A percentile compares a stretch with the other conserved stretches of the same genome.
Evolutionary conservation across 2,888 invertebrate genomes (phyloP).

Genomic region (Dicyrtoma fusca): DNA sequence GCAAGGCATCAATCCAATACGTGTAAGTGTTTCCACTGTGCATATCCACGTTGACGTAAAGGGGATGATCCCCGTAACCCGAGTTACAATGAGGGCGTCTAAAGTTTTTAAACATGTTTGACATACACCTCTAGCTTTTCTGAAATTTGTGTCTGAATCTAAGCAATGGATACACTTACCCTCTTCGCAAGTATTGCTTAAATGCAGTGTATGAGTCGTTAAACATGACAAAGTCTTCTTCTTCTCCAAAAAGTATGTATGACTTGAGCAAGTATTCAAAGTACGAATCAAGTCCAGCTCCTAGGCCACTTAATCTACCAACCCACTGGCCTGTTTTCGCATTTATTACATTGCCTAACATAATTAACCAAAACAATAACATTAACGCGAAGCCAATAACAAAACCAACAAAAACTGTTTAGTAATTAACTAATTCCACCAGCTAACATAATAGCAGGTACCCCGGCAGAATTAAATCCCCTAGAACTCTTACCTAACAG

Average conservation of each 20-base stretch:
- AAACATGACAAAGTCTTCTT: constrained; percentile 65
- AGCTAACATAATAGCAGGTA: no score
- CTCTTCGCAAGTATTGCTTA: constrained; percentile 65
- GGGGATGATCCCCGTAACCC: constrained; percentile 66
- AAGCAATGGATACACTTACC: constrained; percentile 59
- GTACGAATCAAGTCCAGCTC: constrained; percentile 68
- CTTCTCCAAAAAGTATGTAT: constrained; percentile 67
- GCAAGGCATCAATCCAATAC: constrained; percentile 69
- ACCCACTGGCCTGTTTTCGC: constrained; percentile 68
- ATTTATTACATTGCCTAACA: constrained; percentile 66
- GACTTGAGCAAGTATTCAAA: constrained; percentile 67
- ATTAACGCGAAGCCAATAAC: no score
- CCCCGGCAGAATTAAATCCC: no score
- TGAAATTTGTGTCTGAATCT: no score
- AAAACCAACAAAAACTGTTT: not conserved
- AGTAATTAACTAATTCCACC: not conserved
- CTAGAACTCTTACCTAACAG: constrained; percentile 62
- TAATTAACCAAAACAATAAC: constrained; percentile 18
- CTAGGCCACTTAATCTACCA: constrained; percentile 65
- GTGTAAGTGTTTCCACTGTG: constrained; percentile 65
- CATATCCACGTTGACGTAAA: constrained; percentile 70
- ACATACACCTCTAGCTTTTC: no score
- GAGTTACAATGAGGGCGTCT: constrained; percentile 63
- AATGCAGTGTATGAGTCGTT: constrained; percentile 65
- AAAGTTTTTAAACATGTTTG: constrained; percentile 11